Conservation (phyloP, 2,888 invertebrate genomes). For the Pasiphila rectangulata region DNA sequence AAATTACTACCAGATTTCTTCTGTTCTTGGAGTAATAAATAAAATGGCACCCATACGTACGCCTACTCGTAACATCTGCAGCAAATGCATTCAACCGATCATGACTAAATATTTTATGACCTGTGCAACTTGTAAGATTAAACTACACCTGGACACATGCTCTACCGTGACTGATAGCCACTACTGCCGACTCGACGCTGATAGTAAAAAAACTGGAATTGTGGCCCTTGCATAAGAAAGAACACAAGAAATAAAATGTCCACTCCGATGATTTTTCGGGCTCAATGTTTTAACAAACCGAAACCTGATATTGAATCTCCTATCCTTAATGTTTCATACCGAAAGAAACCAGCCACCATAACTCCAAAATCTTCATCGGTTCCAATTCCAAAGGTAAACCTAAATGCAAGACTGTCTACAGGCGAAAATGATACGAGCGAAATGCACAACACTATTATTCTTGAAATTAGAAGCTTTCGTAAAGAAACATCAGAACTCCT, state of each 20-base stretch:
- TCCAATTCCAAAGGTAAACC: not conserved
- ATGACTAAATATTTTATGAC: not conserved
- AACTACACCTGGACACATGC: not conserved
- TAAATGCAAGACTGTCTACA: not conserved
- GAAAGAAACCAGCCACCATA: not conserved
- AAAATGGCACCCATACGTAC: not conserved
- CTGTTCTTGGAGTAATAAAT: no score
- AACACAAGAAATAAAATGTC: not conserved
- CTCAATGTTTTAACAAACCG: not conserved
- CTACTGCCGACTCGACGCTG: not conserved
- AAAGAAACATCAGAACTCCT: not conserved
- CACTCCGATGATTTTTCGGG: not conserved
- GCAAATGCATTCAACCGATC: not conserved
- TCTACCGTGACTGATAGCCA: not conserved
- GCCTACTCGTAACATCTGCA: not conserved
- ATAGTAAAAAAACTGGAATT: not conserved
- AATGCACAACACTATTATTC: not conserved
- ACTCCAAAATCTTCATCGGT: not conserved
- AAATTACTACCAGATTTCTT: no score
- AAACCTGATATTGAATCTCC: not conserved
- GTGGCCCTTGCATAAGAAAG: not conserved
- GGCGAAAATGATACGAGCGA: not conserved
- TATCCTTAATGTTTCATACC: not conserved
- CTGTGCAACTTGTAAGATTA: not conserved
- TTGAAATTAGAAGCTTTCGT: not conserved